These are phyloP conservation scores for Polia nebulosa DNA, from an alignment of 2,888 invertebrate genomes.

Conservation along the genomic window DNA sequence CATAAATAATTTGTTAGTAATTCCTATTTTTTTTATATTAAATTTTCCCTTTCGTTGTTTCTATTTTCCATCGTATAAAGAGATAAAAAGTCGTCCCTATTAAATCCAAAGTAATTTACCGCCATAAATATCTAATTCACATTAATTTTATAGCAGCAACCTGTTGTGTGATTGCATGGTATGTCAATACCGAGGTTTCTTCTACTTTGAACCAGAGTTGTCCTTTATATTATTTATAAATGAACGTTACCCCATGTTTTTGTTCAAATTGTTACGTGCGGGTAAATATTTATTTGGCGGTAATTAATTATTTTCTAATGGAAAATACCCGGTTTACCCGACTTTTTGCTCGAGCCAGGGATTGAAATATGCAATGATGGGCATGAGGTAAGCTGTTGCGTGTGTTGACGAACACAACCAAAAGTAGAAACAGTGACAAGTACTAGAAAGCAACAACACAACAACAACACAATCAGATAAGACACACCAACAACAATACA, in stretches of 20 bases:
- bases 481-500: too few species aligned
- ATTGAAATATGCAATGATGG: too few species aligned
- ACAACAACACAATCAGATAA: too few species aligned
- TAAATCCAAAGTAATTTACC: conserved; percentile 22
- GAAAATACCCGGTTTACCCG: too few species aligned
- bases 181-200: conserved; percentile 25
- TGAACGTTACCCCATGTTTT: neutral
- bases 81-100: conserved; percentile 6
- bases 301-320: too few species aligned
- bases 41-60: neutral
- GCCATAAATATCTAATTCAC: conserved; percentile 52
- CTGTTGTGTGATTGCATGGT: conserved; percentile 40
- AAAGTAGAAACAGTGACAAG: too few species aligned
- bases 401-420: too few species aligned
- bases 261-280: neutral
- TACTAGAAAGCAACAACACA: too few species aligned
- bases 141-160: conserved; percentile 46
- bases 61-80: neutral
- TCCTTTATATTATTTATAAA: neutral
- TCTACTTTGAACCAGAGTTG: conserved; percentile 3
- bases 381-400: too few species aligned
- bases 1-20: neutral
- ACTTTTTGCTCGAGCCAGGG: too few species aligned
- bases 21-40: neutral
- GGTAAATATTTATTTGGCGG: too few species aligned